Evolutionary conservation across 53 echinoderm and acorn worm genomes (phyloP), one percentile per base, ranked within the genome.

Genomic region (Actinopyga echinites): DNA sequence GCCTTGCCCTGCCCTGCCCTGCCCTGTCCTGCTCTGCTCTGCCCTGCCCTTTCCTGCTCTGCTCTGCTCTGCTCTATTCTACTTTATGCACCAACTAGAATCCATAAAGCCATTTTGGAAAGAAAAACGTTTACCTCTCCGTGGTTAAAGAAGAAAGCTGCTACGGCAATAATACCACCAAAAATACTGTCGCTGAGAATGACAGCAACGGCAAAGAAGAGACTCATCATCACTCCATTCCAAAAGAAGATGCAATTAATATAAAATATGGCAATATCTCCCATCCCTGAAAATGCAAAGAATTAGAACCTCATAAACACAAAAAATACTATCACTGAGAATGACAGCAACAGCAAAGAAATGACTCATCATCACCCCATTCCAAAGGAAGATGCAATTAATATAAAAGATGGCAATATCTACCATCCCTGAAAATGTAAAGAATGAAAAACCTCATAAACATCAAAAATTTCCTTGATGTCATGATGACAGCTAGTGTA

Each of bases 141-240:
- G 69, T 96, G 96, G 69, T 96, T 96, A 28, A 85, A 96, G 84
- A 96, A 93, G 93, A 96, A 91, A 2, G 89, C 71, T 19, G 86
- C 85, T 1, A 90, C 96, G 36, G 96, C 89, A 35, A 96, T 43
- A 11, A 96, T 44, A 3, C 96, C 96, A 43, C 96, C 96, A 53
- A 91, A 71, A 21, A 96, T 67, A 71, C 89, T 90, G 22, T 87
- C 88, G 69, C 91, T 91, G 57, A 96, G 85, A 75, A 93, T 79
- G 12, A 79, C 43, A 43, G 83, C 93, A 71, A 93, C 80, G 17
- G 88, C 37, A 65, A 96, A 96, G 32, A 92, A 83, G n/a, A 83
- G 65, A 33, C 90, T 88, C 91, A 96, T 82, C 62, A 93, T 52
- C 11, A 92, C 59, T 11, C 90, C 93, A 66, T 93, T 93, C 82